Conservation (phyloP, 2,113 vertebrate species). For the Protomyctophum bolini region DNA sequence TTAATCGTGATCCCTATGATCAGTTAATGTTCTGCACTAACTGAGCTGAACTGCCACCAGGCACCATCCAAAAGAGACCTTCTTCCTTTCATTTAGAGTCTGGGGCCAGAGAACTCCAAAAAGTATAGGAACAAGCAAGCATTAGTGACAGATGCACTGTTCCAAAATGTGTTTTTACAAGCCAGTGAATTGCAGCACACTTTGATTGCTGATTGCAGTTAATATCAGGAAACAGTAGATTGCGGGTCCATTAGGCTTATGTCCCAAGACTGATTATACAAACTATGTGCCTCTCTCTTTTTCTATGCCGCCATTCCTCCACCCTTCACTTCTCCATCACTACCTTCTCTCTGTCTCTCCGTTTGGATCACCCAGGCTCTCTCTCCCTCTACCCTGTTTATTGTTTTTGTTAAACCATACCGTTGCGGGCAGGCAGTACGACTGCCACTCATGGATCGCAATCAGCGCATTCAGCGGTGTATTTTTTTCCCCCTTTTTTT, state of each 20-base stretch:
- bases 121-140: conserved; percentile 8
- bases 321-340: background rate
- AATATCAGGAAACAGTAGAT: conserved; percentile 77
- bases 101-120: conserved; percentile 2
- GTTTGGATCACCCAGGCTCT: background rate
- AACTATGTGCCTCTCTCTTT: conserved; percentile 22
- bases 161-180: conserved; percentile 60
- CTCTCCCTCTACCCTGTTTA: background rate
- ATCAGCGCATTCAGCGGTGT: background rate
- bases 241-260: conserved; percentile 60
- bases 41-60: background rate
- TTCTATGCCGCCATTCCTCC: background rate
- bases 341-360: background rate
- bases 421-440: background rate
- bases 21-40: background rate
- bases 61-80: conserved; percentile 19
- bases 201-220: conserved; percentile 71
- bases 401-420: background rate
- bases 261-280: conserved; percentile 55
- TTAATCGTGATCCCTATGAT: too few relatives aligned
- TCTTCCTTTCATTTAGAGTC: background rate
- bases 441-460: conserved; percentile 3
- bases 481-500: too few relatives aligned
- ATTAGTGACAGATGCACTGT: conserved; percentile 24
- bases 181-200: conserved; percentile 40